Conservation (phyloP, 2,113 vertebrate species). For the Lampris megalopsis region DNA sequence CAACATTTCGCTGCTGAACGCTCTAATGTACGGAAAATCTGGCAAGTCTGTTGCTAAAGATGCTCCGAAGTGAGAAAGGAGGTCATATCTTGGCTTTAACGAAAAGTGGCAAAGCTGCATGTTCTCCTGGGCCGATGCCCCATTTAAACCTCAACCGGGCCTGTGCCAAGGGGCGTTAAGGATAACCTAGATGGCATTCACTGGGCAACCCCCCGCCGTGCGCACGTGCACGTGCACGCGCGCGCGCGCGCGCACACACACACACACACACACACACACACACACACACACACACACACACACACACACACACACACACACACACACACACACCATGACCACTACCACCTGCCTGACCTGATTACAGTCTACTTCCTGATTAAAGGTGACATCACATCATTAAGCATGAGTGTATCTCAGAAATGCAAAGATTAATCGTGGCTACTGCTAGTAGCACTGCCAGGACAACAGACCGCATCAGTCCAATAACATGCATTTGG, state of each 20-base stretch:
- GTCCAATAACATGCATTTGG: too few relatives aligned
- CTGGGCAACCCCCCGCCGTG: background rate
- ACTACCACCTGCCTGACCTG: slow-evolving; percentile 50
- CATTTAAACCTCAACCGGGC: slow-evolving; percentile 57
- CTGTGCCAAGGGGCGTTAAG: slow-evolving; percentile 16
- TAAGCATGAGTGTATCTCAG: slow-evolving; percentile 1
- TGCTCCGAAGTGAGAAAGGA: slow-evolving; percentile 51
- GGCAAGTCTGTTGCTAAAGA: background rate
- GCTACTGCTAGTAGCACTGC: too few relatives aligned
- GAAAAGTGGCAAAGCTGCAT: slow-evolving; percentile 36
- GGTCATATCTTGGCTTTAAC: slow-evolving; percentile 56
- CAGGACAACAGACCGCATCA: too few relatives aligned
- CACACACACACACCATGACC: too few relatives aligned
- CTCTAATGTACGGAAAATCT: slow-evolving; percentile 5
- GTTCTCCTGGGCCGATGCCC: slow-evolving; percentile 56
- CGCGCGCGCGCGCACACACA: too few relatives aligned
- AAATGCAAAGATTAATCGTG: too few relatives aligned
- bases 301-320: background rate
- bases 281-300: too few relatives aligned
- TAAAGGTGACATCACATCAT: slow-evolving; percentile 53
- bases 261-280: too few relatives aligned
- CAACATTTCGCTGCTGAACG: slow-evolving; percentile 11
- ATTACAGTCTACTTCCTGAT: slow-evolving; percentile 47
- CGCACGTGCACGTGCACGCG: background rate
- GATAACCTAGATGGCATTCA: background rate